Conservation (phyloP, 2,797 vertebrate genomes). For the Pseudochromis fuscus region DNA sequence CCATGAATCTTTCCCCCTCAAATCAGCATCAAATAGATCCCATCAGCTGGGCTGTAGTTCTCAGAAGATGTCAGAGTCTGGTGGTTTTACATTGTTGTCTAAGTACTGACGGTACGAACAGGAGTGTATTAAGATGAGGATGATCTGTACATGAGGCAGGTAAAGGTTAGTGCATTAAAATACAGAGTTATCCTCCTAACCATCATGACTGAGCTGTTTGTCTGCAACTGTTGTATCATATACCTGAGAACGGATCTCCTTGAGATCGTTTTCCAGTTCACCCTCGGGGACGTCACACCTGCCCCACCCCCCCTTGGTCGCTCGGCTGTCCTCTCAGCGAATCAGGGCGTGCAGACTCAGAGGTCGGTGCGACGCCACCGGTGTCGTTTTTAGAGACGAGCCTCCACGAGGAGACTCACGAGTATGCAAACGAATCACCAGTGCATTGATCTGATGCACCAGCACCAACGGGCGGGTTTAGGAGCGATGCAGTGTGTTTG, state of each 20-base stretch:
- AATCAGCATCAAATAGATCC: too few species aligned
- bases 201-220: too few species aligned
- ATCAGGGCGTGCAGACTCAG: not conserved
- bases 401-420: conserved; percentile 20
- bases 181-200: too few species aligned
- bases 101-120: too few species aligned
- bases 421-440: conserved; percentile 49
- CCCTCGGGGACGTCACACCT: conserved; percentile 20
- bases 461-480: conserved; percentile 40
- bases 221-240: too few species aligned
- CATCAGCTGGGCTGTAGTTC: too few species aligned
- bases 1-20: too few species aligned
- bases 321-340: conserved; percentile 22
- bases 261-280: conserved; percentile 21
- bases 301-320: not conserved
- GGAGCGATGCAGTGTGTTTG: conserved; percentile 31
- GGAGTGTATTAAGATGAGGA: too few species aligned
- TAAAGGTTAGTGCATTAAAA: too few species aligned
- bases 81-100: too few species aligned
- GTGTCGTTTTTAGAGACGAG: conserved; percentile 15
- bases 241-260: conserved; percentile 6
- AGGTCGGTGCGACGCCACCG: not conserved
- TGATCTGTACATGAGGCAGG: too few species aligned
- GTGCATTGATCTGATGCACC: conserved; percentile 58
- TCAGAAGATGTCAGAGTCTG: too few species aligned